phyloP scores from a whole-genome alignment of 1,140 invertebrate genomes.

The Bombus confusus region DNA sequence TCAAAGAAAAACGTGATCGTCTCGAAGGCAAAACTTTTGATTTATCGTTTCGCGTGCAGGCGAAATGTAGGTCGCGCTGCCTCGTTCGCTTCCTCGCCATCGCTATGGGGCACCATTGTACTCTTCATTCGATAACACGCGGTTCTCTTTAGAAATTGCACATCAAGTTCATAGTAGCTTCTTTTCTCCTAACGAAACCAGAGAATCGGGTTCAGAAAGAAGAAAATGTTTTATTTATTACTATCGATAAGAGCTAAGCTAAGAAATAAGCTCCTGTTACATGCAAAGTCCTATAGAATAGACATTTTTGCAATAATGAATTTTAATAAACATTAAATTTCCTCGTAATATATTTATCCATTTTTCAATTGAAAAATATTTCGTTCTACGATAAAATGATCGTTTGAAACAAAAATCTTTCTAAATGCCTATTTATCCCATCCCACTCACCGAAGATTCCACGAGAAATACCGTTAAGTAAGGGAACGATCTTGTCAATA shows the following conservation, averaged over 20 bases:
- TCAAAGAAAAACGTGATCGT: neutral
- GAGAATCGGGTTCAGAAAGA: neutral
- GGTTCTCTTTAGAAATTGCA: neutral
- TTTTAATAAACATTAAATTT: too few species aligned
- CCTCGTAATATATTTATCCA: too few species aligned
- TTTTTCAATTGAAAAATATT: too few species aligned
- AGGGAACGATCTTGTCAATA: neutral
- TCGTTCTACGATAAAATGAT: too few species aligned
- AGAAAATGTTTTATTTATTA: neutral
- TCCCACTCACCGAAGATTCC: neutral
- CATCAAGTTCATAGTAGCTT: neutral
- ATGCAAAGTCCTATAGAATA: neutral
- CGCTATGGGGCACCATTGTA: conserved; percentile 27
- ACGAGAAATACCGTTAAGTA: neutral
- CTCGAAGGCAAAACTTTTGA: neutral
- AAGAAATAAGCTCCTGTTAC: neutral
- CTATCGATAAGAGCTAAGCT: neutral
- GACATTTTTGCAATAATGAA: neutral
- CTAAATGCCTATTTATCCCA: too few species aligned
- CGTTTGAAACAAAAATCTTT: too few species aligned
- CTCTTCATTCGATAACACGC: neutral
- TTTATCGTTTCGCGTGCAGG: conserved; percentile 22
- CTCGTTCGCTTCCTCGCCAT: neutral
- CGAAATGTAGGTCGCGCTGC: conserved; percentile 26
- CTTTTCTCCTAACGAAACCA: neutral